Evolutionary conservation across 92 coral and sea anemone genomes (phyloP).

Genomic region (Plumapathes pennacea): DNA sequence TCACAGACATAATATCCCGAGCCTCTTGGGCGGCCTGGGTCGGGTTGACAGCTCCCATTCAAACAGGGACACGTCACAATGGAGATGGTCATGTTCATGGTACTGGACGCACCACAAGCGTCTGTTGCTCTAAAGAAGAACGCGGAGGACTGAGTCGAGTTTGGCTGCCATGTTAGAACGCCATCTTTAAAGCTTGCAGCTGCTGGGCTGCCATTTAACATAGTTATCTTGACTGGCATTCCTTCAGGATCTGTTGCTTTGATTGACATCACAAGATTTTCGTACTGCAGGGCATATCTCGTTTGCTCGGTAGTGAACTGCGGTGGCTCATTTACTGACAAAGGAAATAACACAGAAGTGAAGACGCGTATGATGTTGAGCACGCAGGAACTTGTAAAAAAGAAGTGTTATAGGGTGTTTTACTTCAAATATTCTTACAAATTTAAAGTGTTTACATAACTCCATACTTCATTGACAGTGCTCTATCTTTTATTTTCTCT

Average conservation of each 20-base stretch:
- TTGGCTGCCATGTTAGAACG: slow-evolving; percentile 38
- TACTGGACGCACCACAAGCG: slow-evolving; percentile 51
- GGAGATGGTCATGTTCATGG: slow-evolving; percentile 19
- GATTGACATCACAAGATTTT: slow-evolving; percentile 24
- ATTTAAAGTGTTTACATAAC: no score
- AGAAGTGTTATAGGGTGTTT: no score
- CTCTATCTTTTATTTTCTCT: no score
- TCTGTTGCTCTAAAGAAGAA: slow-evolving; percentile 59
- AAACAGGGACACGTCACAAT: slow-evolving; percentile 35
- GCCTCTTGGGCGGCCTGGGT: slow-evolving; percentile 16
- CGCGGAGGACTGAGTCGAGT: background rate
- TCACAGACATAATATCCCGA: slow-evolving; percentile 14
- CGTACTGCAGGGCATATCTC: slow-evolving; percentile 26
- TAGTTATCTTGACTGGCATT: slow-evolving; percentile 35
- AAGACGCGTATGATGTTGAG: no score
- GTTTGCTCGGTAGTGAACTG: slow-evolving; percentile 9
- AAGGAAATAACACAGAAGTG: no score
- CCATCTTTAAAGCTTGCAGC: slow-evolving; percentile 26
- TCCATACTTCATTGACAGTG: no score
- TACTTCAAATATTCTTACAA: no score
- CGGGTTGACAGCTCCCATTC: slow-evolving; percentile 33
- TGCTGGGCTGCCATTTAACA: slow-evolving; percentile 16
- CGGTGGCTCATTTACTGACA: slow-evolving; percentile 41
- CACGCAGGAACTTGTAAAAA: no score
- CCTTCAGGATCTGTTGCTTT: slow-evolving; percentile 66